Percentiles rank a stretch among this genome's conserved stretches.
phyloP scores from a whole-genome alignment of 2,888 invertebrate species.

The Lochmaea capreae region DNA sequence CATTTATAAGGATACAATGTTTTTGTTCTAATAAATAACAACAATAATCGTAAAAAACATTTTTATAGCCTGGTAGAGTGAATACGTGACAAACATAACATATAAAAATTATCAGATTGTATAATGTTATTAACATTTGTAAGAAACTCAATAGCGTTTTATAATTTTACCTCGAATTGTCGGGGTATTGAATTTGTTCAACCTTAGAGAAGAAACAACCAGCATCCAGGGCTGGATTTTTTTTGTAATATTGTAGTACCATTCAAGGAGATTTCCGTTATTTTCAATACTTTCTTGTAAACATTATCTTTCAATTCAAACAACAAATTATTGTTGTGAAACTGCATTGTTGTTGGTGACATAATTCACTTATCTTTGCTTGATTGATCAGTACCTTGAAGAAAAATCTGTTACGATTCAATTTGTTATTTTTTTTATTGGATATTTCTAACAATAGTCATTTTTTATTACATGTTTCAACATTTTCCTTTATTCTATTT shows the following conservation, averaged over 20 bases:
- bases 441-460: not conserved
- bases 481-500: not conserved
- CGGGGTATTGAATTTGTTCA: not conserved
- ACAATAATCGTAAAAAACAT: not conserved
- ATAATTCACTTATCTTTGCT: not conserved
- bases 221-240: not conserved
- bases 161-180: not conserved
- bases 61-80: not conserved
- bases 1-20: no score
- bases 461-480: not conserved
- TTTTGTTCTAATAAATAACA: not conserved
- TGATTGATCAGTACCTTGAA: constrained; percentile 7
- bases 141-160: not conserved
- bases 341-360: constrained; percentile 9
- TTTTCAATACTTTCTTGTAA: not conserved
- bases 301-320: not conserved
- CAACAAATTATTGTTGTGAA: constrained; percentile 1
- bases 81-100: not conserved
- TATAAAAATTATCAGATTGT: not conserved
- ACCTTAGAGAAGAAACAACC: not conserved
- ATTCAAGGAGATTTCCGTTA: not conserved
- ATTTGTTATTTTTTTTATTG: not conserved
- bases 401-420: not conserved
- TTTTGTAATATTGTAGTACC: no score
- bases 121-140: not conserved